Evolutionary conservation across 2,888 invertebrate genomes (phyloP).

Genomic region (Ochlodes sylvanus): DNA sequence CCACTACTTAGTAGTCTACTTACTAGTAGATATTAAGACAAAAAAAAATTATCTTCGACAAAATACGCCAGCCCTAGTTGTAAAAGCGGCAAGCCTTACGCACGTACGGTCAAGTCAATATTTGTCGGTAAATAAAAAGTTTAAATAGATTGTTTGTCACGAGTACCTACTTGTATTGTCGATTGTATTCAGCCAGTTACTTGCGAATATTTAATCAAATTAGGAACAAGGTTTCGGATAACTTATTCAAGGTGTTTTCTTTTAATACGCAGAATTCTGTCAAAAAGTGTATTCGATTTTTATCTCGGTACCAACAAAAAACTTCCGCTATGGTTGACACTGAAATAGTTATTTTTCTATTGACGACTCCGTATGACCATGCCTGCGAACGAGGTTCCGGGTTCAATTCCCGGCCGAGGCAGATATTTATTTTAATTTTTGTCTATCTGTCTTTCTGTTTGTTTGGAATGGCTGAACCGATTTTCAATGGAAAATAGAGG

Average conservation of each 20-base stretch:
- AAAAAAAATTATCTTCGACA: too few relatives aligned
- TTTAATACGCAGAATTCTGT: neutral
- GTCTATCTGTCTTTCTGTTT: too few relatives aligned
- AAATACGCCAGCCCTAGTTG: neutral
- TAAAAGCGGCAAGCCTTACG: conserved; percentile 18
- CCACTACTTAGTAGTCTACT: too few relatives aligned
- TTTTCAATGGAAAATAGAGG: too few relatives aligned
- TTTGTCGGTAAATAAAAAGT: conserved; percentile 29
- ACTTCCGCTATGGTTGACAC: neutral
- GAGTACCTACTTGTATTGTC: conserved; percentile 12
- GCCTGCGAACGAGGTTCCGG: too few relatives aligned
- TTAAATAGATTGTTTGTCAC: conserved; percentile 26
- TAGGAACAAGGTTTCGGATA: neutral
- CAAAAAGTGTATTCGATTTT: neutral
- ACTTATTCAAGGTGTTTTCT: neutral
- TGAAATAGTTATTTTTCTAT: neutral
- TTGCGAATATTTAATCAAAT: neutral
- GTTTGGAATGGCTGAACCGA: too few relatives aligned
- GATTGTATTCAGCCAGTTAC: conserved; percentile 5
- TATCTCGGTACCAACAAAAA: conserved; percentile 1
- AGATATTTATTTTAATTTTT: too few relatives aligned
- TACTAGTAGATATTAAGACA: too few relatives aligned
- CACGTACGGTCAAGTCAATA: conserved; percentile 33
- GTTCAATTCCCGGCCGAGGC: too few relatives aligned
- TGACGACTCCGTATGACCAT: too few relatives aligned